Evolutionary conservation across 1,140 invertebrate genomes (phyloP).

Genomic region (Camponotus floridanus): DNA sequence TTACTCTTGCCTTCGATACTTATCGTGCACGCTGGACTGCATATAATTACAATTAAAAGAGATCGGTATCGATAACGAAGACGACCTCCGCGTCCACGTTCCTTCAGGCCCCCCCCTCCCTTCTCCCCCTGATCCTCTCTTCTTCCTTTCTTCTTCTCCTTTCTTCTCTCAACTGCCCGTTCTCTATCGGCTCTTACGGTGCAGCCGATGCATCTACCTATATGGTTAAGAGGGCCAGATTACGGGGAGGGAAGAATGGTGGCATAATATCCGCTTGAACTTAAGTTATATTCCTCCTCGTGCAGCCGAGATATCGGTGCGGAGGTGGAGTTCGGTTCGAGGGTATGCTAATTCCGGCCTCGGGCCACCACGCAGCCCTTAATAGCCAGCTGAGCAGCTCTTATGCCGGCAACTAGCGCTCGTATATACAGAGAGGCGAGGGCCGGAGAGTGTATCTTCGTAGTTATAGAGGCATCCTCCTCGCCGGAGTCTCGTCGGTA

Average conservation of each 20-base stretch:
- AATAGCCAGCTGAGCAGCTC: conserved; percentile 84
- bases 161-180: conserved; percentile 50
- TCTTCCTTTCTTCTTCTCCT: not conserved
- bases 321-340: conserved; percentile 85
- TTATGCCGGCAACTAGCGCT: conserved; percentile 82
- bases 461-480: conserved; percentile 73
- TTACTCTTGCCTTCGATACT: conserved; percentile 79
- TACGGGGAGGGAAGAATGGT: conserved; percentile 83
- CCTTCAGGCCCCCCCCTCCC: not conserved
- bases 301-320: conserved; percentile 81
- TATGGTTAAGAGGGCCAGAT: conserved; percentile 81
- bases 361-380: conserved; percentile 86
- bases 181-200: conserved; percentile 68
- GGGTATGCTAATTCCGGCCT: conserved; percentile 86
- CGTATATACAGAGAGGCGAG: conserved; percentile 67
- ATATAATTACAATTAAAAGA: conserved; percentile 87
- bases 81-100: conserved; percentile 62
- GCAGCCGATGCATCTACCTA: conserved; percentile 75
- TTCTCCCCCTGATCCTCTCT: not conserved
- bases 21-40: conserved; percentile 81
- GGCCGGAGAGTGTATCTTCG: conserved; percentile 66
- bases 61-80: conserved; percentile 83
- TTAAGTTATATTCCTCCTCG: conserved; percentile 84
- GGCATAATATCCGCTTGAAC: conserved; percentile 86
- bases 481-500: conserved; percentile 68